These are phyloP conservation scores for Willisornis vidua DNA, from an alignment of 2,113 vertebrate genomes.

Conservation along the genomic window DNA sequence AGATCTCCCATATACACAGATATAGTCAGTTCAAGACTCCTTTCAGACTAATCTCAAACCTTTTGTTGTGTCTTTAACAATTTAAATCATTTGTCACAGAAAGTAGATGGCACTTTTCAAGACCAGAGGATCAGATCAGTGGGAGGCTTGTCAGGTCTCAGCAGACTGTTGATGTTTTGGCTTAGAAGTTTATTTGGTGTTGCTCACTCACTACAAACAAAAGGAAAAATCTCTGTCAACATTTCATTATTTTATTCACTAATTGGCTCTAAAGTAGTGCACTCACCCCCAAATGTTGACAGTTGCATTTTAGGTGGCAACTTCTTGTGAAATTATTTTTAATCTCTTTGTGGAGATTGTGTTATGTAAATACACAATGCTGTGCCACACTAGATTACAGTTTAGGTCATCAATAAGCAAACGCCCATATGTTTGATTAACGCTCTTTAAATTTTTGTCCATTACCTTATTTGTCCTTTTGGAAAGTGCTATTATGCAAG, in stretches of 20 bases:
- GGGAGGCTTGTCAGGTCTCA: background rate
- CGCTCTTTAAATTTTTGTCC: background rate
- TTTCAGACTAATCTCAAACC: background rate
- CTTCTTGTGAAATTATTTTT: background rate
- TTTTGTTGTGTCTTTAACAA: background rate
- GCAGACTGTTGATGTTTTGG: background rate
- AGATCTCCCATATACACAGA: background rate
- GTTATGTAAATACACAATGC: background rate
- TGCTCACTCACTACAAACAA: background rate
- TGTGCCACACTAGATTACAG: background rate
- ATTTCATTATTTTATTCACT: background rate
- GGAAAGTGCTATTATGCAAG: background rate
- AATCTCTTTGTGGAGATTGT: background rate
- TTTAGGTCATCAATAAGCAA: background rate
- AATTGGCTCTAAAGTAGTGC: background rate
- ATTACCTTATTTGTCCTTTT: background rate
- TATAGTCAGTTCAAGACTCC: background rate
- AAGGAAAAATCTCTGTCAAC: background rate
- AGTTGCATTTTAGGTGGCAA: background rate
- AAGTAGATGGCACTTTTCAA: background rate
- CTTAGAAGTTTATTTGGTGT: background rate
- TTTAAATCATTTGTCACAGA: background rate
- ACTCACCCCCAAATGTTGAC: background rate
- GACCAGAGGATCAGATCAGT: background rate
- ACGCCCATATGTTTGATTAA: background rate